These are phyloP conservation scores for Sinopyrophorus schimmeli DNA, from an alignment of 2,888 invertebrate genomes.

Conservation along the genomic window DNA sequence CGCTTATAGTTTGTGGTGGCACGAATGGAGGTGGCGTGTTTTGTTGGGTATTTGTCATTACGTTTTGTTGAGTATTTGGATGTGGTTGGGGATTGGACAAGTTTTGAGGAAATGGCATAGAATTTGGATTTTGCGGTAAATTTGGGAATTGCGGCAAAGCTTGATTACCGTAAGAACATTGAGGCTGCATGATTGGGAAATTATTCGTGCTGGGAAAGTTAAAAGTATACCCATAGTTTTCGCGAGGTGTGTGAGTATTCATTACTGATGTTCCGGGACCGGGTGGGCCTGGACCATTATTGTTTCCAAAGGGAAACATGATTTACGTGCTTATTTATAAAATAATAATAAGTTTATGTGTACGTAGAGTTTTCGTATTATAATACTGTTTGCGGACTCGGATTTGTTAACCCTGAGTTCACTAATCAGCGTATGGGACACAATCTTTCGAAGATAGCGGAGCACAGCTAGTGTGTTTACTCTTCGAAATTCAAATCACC, in stretches of 20 bases:
- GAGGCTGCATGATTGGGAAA: background rate
- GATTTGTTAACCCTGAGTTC: background rate
- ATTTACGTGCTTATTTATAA: conserved; percentile 6
- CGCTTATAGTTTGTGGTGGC: conserved; percentile 4
- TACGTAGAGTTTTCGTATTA: conserved; percentile 1
- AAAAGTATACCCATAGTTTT: conserved; percentile 5
- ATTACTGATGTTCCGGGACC: conserved; percentile 5
- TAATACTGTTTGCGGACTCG: background rate
- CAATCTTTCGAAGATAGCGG: conserved; percentile 5
- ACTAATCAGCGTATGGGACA: conserved; percentile 1
- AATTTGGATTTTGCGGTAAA: conserved; percentile 7
- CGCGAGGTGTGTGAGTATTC: conserved; percentile 1
- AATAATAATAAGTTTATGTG: conserved; percentile 4
- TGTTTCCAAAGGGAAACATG: conserved; percentile 3
- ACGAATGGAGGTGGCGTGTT: conserved; percentile 6
- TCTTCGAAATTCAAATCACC: conserved; percentile 1
- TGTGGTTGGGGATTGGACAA: conserved; percentile 3
- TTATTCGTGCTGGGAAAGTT: background rate
- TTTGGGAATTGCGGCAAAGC: conserved; percentile 1
- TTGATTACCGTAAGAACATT: background rate
- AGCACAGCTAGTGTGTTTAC: conserved; percentile 5
- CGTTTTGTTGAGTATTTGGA: conserved; percentile 12
- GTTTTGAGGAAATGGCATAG: conserved; percentile 3
- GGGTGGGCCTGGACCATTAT: conserved; percentile 4
- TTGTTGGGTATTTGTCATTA: conserved; percentile 10